Base-by-base conservation (phyloP, 2,797 vertebrate genomes). In the Anas bernieri region DNA sequence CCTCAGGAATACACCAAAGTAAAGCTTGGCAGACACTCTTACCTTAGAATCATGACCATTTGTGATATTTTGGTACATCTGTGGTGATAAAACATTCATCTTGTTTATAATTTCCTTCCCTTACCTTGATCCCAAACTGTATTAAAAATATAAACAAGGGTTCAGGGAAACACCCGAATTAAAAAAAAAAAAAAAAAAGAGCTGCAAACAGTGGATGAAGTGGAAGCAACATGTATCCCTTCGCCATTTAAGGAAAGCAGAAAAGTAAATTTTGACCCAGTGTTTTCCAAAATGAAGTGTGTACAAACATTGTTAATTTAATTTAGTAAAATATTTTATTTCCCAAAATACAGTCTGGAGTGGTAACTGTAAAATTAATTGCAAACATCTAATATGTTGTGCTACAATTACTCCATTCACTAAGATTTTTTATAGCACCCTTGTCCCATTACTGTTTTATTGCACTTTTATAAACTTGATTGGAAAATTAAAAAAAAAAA, bases 311-410 rank as follows among this genome's bases (percentile, higher is more conserved):
- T 68, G 48, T 82, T 90, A 87, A 92, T 69, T 90, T 73, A 82
- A 93, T n/a, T 77, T 72, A 56, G 39, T 17, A 80, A 96, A 87
- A 83, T 92, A 89, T 77, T 92, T 91, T 77, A 68, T 89, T 96
- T 94, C 58, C 84, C 37, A 77, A 93, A 96, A 92, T 72, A 85
- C 23, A 58, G 20, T 89, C 50, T 61, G 81, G 37, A 91, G 55
- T 30, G 26, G 33, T 81, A 90, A 91, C 73, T 88, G 45, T 77
- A 93, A 93, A 93, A 94, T 91, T 80, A 88, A 90, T 90, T 88
- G 73, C 83, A 94, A 95, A 86, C 41, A 62, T 92, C 46, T 94
- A 66, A 81, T 92, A 66, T 90, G 35, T 82, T 90, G 2, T 89
- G 48, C 31, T 92, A 86, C 66, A 88, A 92, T 93, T 96, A 69